Conservation (phyloP, 2,797 vertebrate genomes). For the Syndactyla subalaris region DNA sequence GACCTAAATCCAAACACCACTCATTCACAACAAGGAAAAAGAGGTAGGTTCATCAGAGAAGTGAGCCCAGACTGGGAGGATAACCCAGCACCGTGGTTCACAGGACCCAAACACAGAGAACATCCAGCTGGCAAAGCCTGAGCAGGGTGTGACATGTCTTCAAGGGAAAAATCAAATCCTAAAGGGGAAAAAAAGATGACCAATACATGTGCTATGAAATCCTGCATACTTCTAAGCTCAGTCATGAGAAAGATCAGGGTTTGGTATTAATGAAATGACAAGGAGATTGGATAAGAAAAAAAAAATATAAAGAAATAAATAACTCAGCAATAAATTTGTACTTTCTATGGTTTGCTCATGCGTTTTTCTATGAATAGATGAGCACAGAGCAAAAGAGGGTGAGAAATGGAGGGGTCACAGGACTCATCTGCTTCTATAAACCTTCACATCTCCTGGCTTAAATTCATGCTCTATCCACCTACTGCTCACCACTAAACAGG, state of each 20-base stretch:
- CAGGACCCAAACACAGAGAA: neutral
- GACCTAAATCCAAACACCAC: neutral
- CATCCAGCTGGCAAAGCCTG: neutral
- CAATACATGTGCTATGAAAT: neutral
- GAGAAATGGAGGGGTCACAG: neutral
- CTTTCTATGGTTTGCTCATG: neutral
- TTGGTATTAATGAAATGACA: constrained; percentile 21
- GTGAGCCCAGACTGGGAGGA: neutral
- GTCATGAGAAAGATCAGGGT: constrained; percentile 2
- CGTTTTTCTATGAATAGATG: neutral
- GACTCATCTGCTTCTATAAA: neutral
- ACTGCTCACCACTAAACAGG: neutral
- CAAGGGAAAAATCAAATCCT: neutral
- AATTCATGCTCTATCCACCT: neutral
- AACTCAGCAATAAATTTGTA: neutral
- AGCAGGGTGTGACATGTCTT: fast-evolving
- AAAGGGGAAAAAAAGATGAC: constrained; percentile 1
- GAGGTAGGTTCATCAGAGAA: neutral
- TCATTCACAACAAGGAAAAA: neutral
- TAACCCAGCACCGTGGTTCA: neutral
- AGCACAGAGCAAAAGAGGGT: neutral
- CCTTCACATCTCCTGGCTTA: neutral
- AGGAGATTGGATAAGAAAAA: neutral
- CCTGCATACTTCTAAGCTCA: neutral
- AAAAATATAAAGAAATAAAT: constrained; percentile 15